A percentile compares a stretch with the other conserved stretches of the same genome.
phyloP scores from a whole-genome alignment of 2,113 vertebrate genomes.

The rabbit (Oryctolagus cuniculus) region mOryCun1.1 NC_091434.1:92666501-92667000 shows the following conservation, averaged over 20 bases:
- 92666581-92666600: not conserved
- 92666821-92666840: not conserved
- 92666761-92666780: not conserved
- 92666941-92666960: too few species aligned
- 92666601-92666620: not conserved
- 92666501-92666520: too few species aligned
- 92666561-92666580: not conserved
- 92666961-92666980: too few species aligned
- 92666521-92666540: too few species aligned
- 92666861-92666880: too few species aligned
- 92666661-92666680: not conserved
- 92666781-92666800: not conserved
- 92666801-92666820: not conserved
- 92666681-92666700: too few species aligned
- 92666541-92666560: too few species aligned
- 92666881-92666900: too few species aligned
- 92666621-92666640: not conserved
- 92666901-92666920: too few species aligned
- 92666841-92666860: not conserved
- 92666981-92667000: too few species aligned
- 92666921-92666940: too few species aligned
- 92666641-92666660: not conserved
- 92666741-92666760: not conserved
- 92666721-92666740: not conserved
- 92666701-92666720: not conserved